phyloP scores from a whole-genome alignment of 1,140 invertebrate species.

The Tetragnatha versicolor region DNA sequence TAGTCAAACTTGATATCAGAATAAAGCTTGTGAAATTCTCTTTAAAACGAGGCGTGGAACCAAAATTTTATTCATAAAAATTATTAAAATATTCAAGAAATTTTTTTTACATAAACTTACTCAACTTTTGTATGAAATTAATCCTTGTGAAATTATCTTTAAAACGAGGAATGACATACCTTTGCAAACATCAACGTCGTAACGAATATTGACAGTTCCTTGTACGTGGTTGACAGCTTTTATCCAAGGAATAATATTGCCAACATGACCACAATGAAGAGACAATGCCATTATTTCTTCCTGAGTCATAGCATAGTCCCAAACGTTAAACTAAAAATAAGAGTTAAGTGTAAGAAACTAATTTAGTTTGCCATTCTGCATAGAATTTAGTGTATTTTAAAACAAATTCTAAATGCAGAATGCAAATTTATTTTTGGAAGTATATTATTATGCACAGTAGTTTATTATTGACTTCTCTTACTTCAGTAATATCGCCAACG shows the following conservation, averaged over 20 bases:
- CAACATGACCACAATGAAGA: conserved; percentile 25
- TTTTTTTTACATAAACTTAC: not conserved
- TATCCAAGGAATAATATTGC: conserved; percentile 45
- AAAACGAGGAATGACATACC: not conserved
- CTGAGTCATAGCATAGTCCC: conserved; percentile 24
- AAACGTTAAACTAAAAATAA: conserved; percentile 49
- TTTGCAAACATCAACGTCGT: not conserved
- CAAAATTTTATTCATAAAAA: not conserved
- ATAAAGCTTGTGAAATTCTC: not conserved
- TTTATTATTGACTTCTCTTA: not conserved
- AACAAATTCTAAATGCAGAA: not conserved
- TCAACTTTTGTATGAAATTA: not conserved
- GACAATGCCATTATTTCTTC: conserved; percentile 20
- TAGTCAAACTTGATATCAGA: no score
- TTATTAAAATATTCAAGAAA: not conserved
- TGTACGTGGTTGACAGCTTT: conserved; percentile 15
- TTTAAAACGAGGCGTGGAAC: not conserved
- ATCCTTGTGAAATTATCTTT: not conserved
- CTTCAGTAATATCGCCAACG: conserved; percentile 45
- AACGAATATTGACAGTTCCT: conserved; percentile 15
- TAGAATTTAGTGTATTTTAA: not conserved
- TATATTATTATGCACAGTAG: not conserved
- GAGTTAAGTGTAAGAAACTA: not conserved
- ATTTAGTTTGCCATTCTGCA: not conserved
- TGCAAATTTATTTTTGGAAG: not conserved